phyloP scores from a whole-genome alignment of 2,113 vertebrate genomes.

The Pseudois nayaur region DNA sequence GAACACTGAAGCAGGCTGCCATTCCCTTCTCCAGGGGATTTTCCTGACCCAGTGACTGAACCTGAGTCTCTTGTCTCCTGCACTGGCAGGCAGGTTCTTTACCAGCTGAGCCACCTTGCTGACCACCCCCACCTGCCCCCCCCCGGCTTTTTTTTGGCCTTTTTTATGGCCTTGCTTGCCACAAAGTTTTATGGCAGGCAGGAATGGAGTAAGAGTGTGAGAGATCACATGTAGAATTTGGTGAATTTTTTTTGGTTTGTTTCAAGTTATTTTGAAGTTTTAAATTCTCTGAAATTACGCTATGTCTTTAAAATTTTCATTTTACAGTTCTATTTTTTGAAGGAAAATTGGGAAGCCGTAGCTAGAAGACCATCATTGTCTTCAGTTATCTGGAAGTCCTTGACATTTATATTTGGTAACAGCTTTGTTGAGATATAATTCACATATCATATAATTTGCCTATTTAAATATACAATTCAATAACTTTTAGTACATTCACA shows the following conservation, averaged over 20 bases:
- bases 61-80: background rate
- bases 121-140: accelerated
- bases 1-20: background rate
- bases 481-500: background rate
- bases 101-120: background rate
- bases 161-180: background rate
- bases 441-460: background rate
- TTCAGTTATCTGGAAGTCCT: background rate
- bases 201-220: background rate
- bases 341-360: background rate
- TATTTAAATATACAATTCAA: background rate
- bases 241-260: background rate
- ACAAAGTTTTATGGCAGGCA: background rate
- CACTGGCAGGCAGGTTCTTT: background rate
- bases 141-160: too few relatives aligned
- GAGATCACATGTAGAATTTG: background rate
- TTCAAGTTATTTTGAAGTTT: background rate
- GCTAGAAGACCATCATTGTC: background rate
- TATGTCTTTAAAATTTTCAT: background rate
- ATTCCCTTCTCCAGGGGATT: background rate
- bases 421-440: background rate
- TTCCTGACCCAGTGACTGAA: background rate
- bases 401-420: background rate
- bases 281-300: background rate
- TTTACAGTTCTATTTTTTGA: background rate